Conservation (phyloP, 2,113 vertebrate genomes). For the Diphyllodes magnificus region DNA sequence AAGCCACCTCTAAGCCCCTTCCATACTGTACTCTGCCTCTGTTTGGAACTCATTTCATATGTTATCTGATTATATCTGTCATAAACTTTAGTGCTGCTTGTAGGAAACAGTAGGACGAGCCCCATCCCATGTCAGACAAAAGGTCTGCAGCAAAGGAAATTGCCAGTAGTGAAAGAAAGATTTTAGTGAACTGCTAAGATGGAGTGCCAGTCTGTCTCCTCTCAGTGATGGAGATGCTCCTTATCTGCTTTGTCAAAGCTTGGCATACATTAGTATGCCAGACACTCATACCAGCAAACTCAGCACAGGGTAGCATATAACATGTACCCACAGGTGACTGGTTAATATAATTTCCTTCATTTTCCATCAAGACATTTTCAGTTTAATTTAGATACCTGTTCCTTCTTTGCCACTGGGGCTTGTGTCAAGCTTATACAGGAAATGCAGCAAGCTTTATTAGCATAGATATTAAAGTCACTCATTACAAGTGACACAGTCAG, state of each 20-base stretch:
- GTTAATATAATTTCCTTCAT: conserved; percentile 36
- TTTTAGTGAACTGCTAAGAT: background rate
- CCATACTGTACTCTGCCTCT: background rate
- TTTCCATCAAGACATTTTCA: conserved; percentile 31
- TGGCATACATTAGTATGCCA: background rate
- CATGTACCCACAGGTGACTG: background rate
- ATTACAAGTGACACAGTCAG: background rate
- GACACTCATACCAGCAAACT: background rate
- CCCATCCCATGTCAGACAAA: background rate
- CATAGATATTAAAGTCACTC: conserved; percentile 41
- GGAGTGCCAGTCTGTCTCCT: background rate
- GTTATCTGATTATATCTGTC: background rate
- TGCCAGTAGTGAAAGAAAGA: background rate
- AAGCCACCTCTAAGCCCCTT: background rate
- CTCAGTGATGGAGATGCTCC: fast-evolving
- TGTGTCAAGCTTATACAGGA: background rate
- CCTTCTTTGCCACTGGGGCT: background rate
- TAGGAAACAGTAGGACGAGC: background rate
- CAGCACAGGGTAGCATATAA: background rate
- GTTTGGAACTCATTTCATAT: background rate
- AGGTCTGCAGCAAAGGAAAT: background rate
- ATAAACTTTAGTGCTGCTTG: background rate
- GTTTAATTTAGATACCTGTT: conserved; percentile 37
- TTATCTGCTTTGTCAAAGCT: background rate
- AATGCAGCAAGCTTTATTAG: background rate